Base-by-base conservation (phyloP, 2,888 invertebrate genomes). In the Scaptomyza polygonia region DNA sequence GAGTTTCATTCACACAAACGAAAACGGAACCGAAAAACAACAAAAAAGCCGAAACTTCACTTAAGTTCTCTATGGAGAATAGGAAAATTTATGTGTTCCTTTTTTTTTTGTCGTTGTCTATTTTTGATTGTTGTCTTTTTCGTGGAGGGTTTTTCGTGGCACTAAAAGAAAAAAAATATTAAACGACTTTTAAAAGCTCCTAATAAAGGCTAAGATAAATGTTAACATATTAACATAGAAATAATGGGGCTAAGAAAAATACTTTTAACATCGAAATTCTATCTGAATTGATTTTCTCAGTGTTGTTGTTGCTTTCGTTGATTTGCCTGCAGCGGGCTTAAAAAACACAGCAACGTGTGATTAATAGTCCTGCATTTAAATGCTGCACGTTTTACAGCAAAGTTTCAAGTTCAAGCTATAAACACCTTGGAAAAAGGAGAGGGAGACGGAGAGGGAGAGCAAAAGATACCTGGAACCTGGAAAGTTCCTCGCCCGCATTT, bases 381-480 rank as follows among this genome's bases (percentile, higher is more conserved):
- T 40, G 68, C 57, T 16, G 45, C 48, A 58, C 73, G 49, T 56
- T 63, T 18, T 14, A 16, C 8, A 12, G 42, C 58, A 58, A 55
- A 3, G 58, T 83, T 79, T 79, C 84, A 86, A 81, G 86, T 77
- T 81, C 84, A 79, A 39, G 44, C 58, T 63, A 74, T 25, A 74
- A 83, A 77, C 81, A 86, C 80, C 74, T 83, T 62, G 42, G 27
- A 14, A 39, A 39, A 54, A 49, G 42, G 12, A 34, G 9, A 16
- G 6, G 27, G 14, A 27, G 27, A 4, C 3, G 1, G 14, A 11
- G 30, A 36, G 36, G 0, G n/a, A n/a, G 12, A 34, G 32, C 30
- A 4, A 5, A 34, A 34, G n/a, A 34, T 14, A 32, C 18, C 12
- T 18, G 12, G 18, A 16, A 30, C 30, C 30, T 11, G 9, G n/a